Percentiles rank a stretch among this genome's conserved stretches.
These are phyloP conservation scores for Tubiluchus corallicola DNA, from an alignment of 2,888 invertebrate genomes.

Conservation along the genomic window DNA sequence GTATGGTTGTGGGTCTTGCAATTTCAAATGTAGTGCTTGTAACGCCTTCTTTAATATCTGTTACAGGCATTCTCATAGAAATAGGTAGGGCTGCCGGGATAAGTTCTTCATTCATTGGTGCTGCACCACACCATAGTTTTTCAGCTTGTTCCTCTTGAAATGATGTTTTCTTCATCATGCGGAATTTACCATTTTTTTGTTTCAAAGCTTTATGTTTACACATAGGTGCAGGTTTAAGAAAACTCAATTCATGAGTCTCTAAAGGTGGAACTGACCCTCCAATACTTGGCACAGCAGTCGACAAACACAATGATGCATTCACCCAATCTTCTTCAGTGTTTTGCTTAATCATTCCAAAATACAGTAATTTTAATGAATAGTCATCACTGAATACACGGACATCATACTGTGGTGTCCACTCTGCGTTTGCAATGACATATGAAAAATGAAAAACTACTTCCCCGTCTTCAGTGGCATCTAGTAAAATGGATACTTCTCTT, in stretches of 20 bases:
- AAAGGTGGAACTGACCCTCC: slow-evolving; percentile 29
- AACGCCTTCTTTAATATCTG: slow-evolving; percentile 23
- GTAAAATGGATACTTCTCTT: slow-evolving; percentile 25
- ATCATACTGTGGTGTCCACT: slow-evolving; percentile 31
- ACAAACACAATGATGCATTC: slow-evolving; percentile 26
- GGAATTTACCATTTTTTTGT: too few species aligned
- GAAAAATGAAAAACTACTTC: slow-evolving; percentile 22
- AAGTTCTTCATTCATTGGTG: too few species aligned
- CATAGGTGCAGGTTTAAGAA: too few species aligned
- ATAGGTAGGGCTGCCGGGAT: too few species aligned
- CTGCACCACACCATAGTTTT: too few species aligned
- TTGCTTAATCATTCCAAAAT: slow-evolving; percentile 30
- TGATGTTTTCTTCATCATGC: too few species aligned
- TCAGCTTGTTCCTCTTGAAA: too few species aligned
- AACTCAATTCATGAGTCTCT: slow-evolving; percentile 14
- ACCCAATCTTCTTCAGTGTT: slow-evolving; percentile 30
- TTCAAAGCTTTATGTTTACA: too few species aligned
- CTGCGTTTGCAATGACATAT: slow-evolving; percentile 27
- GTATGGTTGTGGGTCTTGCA: slow-evolving; percentile 24
- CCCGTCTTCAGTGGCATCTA: slow-evolving; percentile 20
- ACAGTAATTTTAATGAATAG: slow-evolving; percentile 20
- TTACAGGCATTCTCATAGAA: too few species aligned
- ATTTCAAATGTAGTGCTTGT: slow-evolving; percentile 28
- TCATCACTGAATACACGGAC: slow-evolving; percentile 26
- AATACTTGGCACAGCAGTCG: slow-evolving; percentile 28